These are phyloP conservation scores for Myotis daubentonii DNA, from an alignment of 2,797 vertebrate genomes.

Conservation along the genomic window DNA sequence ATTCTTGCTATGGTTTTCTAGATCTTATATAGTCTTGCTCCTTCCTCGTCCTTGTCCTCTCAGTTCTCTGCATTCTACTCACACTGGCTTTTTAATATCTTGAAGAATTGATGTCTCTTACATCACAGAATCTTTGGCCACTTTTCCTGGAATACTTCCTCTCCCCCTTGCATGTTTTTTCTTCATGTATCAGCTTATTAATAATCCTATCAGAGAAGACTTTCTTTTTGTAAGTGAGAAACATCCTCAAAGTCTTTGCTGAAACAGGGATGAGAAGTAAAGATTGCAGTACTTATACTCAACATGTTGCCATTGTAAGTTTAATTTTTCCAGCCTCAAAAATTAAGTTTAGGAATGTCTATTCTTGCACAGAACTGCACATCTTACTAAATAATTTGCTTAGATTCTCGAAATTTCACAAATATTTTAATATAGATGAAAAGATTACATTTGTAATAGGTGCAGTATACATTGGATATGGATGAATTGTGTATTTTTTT, in stretches of 20 bases:
- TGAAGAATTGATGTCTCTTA: not conserved
- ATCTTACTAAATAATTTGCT: not conserved
- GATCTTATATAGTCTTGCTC: not conserved
- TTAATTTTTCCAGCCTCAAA: conserved; percentile 15
- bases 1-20: not conserved
- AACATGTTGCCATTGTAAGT: not conserved
- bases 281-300: not conserved
- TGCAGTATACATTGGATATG: not conserved
- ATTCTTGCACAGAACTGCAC: not conserved
- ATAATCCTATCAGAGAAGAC: not conserved
- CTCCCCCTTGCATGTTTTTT: not conserved
- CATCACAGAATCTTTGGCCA: not conserved
- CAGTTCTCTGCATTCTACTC: not conserved
- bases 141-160: not conserved
- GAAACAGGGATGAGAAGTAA: not conserved
- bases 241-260: not conserved
- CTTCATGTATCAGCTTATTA: not conserved
- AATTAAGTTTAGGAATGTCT: conserved; percentile 1
- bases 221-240: not conserved
- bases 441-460: conserved; percentile 19
- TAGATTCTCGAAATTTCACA: conserved; percentile 20
- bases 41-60: not conserved
- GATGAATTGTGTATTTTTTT: not conserved
- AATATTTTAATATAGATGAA: conserved; percentile 26
- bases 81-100: not conserved